These are phyloP conservation scores for Heterotilapia buettikoferi DNA, from an alignment of 2,113 vertebrate genomes.

Conservation along the genomic window DNA sequence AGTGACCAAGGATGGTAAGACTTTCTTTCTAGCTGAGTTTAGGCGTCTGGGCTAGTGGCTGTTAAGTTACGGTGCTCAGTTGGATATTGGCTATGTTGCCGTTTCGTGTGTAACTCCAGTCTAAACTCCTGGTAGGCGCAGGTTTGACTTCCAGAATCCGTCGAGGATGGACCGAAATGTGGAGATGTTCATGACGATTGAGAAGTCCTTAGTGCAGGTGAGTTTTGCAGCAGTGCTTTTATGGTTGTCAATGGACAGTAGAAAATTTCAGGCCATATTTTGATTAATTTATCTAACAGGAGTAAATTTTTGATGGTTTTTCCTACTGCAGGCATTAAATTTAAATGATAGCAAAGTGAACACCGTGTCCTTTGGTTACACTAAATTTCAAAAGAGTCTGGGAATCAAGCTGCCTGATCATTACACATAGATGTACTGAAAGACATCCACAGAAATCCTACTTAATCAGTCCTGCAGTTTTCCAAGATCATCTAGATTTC, in stretches of 20 bases:
- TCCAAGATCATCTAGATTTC: neutral
- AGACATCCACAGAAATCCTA: neutral
- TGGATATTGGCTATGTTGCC: slow-evolving; percentile 5
- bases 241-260: neutral
- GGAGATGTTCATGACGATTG: slow-evolving; percentile 98
- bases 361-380: neutral
- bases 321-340: neutral
- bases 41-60: neutral
- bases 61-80: neutral
- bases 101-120: slow-evolving; percentile 74
- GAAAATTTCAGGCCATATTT: neutral
- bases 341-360: neutral
- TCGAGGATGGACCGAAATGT: slow-evolving; percentile 97
- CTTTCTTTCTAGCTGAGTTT: slow-evolving; percentile 23
- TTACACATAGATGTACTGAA: neutral
- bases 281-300: neutral
- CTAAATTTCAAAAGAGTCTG: neutral
- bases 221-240: neutral
- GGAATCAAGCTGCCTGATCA: neutral
- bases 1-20: slow-evolving; percentile 98
- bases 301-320: neutral
- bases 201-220: slow-evolving; percentile 94
- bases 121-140: slow-evolving; percentile 84
- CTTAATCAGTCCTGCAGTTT: neutral
- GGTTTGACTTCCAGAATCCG: slow-evolving; percentile 98